A percentile compares a stretch with the other conserved stretches of the same genome.
Conservation (phyloP, 2,888 invertebrate species). For the Drosophila recens region DNA sequence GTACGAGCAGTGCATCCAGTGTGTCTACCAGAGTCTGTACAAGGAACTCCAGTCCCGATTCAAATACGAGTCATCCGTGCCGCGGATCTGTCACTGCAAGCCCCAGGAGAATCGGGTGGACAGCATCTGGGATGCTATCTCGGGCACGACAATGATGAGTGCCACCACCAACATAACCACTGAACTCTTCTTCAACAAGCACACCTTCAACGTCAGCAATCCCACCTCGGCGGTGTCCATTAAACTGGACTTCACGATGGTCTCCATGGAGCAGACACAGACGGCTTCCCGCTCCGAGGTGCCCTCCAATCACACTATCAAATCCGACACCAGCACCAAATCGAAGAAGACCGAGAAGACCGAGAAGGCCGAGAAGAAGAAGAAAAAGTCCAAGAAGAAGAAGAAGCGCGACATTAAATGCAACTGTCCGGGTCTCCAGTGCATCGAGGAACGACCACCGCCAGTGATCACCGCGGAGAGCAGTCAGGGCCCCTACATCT, state of each 20-base stretch:
- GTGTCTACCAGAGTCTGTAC: slow-evolving; percentile 66
- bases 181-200: slow-evolving; percentile 46
- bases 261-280: background rate
- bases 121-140: background rate
- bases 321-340: background rate
- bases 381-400: background rate
- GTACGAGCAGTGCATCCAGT: slow-evolving; percentile 67
- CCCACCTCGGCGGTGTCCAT: slow-evolving; percentile 22
- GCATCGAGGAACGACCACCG: slow-evolving; percentile 39
- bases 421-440: slow-evolving; percentile 63
- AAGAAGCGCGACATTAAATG: slow-evolving; percentile 24
- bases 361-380: background rate
- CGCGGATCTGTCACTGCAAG: background rate
- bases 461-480: slow-evolving; percentile 69
- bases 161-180: slow-evolving; percentile 13
- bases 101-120: background rate
- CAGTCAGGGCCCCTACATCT: slow-evolving; percentile 77
- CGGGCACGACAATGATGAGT: background rate
- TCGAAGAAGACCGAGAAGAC: slow-evolving; percentile 3
- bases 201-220: slow-evolving; percentile 6
- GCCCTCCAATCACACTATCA: background rate
- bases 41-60: slow-evolving; percentile 59
- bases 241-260: background rate
- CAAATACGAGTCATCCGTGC: slow-evolving; percentile 21
- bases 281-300: background rate